A percentile compares a stretch with the other conserved stretches of the same genome.
Evolutionary conservation across 2,888 invertebrate species (phyloP).

Genomic region (Tyria jacobaeae): DNA sequence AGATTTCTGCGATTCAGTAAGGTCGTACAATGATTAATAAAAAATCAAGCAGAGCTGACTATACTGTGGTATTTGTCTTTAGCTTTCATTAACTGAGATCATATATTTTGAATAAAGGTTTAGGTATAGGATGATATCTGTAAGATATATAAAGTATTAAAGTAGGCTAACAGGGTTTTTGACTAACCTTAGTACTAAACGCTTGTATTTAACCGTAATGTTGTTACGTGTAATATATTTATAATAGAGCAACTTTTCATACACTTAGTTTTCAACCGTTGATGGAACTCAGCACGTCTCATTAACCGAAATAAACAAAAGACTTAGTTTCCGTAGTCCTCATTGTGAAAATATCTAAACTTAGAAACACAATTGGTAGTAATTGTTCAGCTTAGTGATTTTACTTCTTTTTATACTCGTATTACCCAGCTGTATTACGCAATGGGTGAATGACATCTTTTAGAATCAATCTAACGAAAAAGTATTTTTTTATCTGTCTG

Average conservation of each 20-base stretch:
- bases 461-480: not conserved
- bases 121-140: too few relatives aligned
- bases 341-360: constrained; percentile 4
- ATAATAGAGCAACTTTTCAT: not conserved
- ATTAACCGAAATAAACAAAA: constrained; percentile 7
- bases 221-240: too few relatives aligned
- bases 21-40: not conserved
- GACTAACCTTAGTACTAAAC: too few relatives aligned
- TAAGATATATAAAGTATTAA: too few relatives aligned
- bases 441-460: constrained; percentile 7
- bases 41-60: too few relatives aligned
- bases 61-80: too few relatives aligned
- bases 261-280: not conserved
- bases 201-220: too few relatives aligned
- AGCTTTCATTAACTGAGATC: too few relatives aligned
- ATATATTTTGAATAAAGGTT: too few relatives aligned
- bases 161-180: too few relatives aligned
- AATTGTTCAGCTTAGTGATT: constrained; percentile 8
- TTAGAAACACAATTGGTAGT: constrained; percentile 12
- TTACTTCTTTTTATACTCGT: too few relatives aligned
- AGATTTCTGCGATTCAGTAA: not conserved
- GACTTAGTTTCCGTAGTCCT: constrained; percentile 2
- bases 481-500: too few relatives aligned
- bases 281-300: not conserved
- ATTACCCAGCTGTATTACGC: not conserved